These are phyloP conservation scores for Amorpha juglandis DNA, from an alignment of 2,888 invertebrate species.

Conservation along the genomic window DNA sequence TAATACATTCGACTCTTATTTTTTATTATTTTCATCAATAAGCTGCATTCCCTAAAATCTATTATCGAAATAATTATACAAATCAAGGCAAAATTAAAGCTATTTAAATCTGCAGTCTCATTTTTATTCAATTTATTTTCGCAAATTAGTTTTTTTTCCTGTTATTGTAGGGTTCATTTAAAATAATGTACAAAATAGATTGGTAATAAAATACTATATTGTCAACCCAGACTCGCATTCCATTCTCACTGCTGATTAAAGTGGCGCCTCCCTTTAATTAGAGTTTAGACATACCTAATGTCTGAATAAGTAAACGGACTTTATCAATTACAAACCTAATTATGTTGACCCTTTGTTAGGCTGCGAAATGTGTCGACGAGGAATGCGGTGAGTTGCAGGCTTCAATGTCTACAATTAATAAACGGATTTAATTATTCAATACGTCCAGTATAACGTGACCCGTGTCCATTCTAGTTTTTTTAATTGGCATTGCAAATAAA, in stretches of 20 bases:
- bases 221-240: constrained; percentile 17
- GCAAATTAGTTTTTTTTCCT: too few species aligned
- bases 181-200: too few species aligned
- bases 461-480: constrained; percentile 17
- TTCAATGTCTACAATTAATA: constrained; percentile 39
- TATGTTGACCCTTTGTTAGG: constrained; percentile 60
- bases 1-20: too few species aligned
- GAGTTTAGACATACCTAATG: constrained; percentile 30
- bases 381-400: constrained; percentile 57
- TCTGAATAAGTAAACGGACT: constrained; percentile 33
- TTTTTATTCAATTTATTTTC: too few species aligned
- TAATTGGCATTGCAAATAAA: neutral
- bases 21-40: too few species aligned
- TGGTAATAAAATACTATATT: neutral
- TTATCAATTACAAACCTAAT: constrained; percentile 49
- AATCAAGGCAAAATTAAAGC: too few species aligned
- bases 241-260: constrained; percentile 34
- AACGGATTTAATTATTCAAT: constrained; percentile 18
- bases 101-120: too few species aligned
- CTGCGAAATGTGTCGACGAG: constrained; percentile 59
- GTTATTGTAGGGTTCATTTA: too few species aligned
- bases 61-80: too few species aligned
- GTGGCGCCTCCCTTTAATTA: constrained; percentile 37
- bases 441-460: neutral
- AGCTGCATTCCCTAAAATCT: too few species aligned